phyloP scores from a whole-genome alignment of 2,113 vertebrate species.

The Amia ocellicauda region DNA sequence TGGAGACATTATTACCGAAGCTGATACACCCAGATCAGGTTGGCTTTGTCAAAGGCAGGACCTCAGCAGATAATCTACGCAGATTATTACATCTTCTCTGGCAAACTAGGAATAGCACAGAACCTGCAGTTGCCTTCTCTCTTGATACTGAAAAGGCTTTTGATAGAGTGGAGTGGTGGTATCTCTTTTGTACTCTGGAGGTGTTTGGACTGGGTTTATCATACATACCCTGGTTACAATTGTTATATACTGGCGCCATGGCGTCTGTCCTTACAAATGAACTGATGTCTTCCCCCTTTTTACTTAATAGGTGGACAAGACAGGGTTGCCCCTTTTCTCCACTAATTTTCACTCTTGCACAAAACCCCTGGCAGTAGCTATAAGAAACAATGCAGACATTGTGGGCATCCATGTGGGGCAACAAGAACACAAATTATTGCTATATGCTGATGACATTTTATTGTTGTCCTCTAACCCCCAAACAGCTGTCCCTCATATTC shows the following conservation, averaged over 20 bases:
- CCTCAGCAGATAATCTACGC: neutral
- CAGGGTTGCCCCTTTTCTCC: slow-evolving; percentile 1
- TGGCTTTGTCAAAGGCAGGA: neutral
- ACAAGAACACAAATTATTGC: too few species aligned
- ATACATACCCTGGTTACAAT: neutral
- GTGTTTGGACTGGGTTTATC: neutral
- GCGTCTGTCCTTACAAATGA: neutral
- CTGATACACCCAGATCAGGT: slow-evolving; percentile 1
- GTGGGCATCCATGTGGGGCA: too few species aligned
- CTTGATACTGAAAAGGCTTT: too few species aligned
- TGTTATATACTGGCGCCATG: neutral
- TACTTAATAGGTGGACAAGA: too few species aligned
- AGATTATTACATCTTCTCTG: too few species aligned
- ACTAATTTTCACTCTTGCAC: neutral
- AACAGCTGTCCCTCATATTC: neutral
- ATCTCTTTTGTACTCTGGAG: neutral
- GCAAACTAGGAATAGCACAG: too few species aligned
- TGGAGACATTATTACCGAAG: neutral
- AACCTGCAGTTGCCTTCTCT: too few species aligned
- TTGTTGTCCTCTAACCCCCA: neutral
- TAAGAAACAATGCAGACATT: too few species aligned
- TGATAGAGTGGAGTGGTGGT: too few species aligned
- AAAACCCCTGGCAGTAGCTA: neutral
- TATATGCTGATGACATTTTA: neutral
- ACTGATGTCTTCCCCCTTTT: neutral